A percentile compares a stretch with the other conserved stretches of the same genome.
Evolutionary conservation across 2,113 vertebrate genomes (phyloP).

Genomic region (Mus pahari): DNA sequence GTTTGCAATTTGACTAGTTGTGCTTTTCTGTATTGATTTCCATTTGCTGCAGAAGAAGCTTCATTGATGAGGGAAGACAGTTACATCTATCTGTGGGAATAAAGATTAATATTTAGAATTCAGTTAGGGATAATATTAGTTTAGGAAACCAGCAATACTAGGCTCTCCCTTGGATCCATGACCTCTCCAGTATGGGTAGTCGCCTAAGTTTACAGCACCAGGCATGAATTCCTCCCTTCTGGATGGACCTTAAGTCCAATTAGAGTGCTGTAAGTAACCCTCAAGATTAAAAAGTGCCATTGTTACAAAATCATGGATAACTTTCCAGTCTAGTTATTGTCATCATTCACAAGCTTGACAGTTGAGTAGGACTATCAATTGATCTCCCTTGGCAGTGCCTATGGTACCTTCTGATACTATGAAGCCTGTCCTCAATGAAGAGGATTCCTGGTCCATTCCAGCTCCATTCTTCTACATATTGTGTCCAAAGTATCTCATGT

Average conservation of each 20-base stretch:
- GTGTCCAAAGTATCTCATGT: background rate
- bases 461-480: background rate
- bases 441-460: background rate
- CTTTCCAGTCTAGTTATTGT: background rate
- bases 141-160: background rate
- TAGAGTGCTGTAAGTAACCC: background rate
- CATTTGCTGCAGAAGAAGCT: background rate
- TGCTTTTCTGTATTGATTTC: background rate
- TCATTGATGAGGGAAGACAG: background rate
- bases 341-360: background rate
- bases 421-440: background rate
- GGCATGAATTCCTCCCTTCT: background rate
- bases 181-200: background rate
- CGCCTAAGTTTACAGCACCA: background rate
- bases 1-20: background rate
- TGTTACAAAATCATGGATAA: background rate
- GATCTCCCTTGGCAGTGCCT: background rate
- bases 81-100: background rate
- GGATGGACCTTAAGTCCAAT: background rate
- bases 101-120: background rate
- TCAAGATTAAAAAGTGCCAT: background rate
- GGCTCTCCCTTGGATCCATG: background rate
- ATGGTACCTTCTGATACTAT: background rate
- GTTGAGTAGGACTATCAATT: background rate
- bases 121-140: background rate